phyloP scores from a whole-genome alignment of 2,113 vertebrate genomes.

The Laticauda colubrina region DNA sequence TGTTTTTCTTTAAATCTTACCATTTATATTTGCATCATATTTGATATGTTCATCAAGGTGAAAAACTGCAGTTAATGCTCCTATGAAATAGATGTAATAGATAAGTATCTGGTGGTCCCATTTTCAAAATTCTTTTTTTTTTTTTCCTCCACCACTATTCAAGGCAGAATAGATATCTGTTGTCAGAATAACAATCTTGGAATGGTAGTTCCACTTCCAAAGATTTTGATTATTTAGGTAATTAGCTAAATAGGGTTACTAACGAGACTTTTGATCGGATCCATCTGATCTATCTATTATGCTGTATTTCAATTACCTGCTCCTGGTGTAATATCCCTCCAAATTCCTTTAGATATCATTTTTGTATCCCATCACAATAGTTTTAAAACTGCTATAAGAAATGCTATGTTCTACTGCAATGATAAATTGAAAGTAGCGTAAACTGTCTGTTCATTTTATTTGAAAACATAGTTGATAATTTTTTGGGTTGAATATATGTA shows the following conservation, averaged over 20 bases:
- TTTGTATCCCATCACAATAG: neutral
- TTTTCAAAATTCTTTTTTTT: neutral
- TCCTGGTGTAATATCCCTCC: neutral
- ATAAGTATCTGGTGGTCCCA: neutral
- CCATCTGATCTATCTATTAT: neutral
- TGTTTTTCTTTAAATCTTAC: constrained; percentile 33
- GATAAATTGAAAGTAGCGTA: constrained; percentile 12
- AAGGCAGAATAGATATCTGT: neutral
- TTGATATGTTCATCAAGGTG: neutral
- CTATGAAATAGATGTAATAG: neutral
- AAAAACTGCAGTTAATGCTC: neutral
- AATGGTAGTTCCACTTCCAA: neutral
- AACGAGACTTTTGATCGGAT: neutral
- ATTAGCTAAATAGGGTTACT: neutral
- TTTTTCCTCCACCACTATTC: neutral
- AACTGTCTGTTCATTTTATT: constrained; percentile 2
- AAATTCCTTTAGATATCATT: neutral
- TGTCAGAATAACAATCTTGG: neutral
- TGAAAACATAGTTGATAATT: neutral
- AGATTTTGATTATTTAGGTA: neutral
- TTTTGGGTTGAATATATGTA: neutral
- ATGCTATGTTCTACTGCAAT: constrained; percentile 1
- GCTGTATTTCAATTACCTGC: neutral
- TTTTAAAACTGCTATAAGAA: constrained; percentile 1
- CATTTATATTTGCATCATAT: neutral